phyloP scores from a whole-genome alignment of 2,888 invertebrate species.

The Hoplodrina blanda region DNA sequence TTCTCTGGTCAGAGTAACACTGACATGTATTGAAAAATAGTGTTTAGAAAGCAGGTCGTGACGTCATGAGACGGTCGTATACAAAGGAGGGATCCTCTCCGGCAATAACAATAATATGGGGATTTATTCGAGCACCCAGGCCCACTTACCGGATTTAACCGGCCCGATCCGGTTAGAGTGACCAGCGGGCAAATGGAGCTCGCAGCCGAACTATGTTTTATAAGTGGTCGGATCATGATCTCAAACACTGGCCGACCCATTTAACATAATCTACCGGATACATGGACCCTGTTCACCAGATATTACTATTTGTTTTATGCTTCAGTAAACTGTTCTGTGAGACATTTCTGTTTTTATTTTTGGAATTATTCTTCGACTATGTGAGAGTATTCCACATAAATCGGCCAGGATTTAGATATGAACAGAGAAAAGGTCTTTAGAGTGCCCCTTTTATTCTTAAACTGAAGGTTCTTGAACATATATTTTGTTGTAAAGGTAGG shows the following conservation, averaged over 20 bases:
- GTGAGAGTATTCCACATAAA: conserved; percentile 42
- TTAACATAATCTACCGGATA: conserved; percentile 78
- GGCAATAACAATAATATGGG: conserved; percentile 84
- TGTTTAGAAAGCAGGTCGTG: conserved; percentile 73
- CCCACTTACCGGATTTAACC: conserved; percentile 82
- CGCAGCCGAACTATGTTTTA: conserved; percentile 74
- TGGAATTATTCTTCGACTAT: conserved; percentile 40
- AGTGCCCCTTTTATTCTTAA: conserved; percentile 24
- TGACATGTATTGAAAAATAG: conserved; percentile 70
- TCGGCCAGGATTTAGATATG: conserved; percentile 37
- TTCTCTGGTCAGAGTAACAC: neutral
- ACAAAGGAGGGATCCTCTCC: conserved; percentile 72
- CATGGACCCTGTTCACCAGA: conserved; percentile 65
- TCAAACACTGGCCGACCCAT: conserved; percentile 64
- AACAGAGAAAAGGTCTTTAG: conserved; percentile 22
- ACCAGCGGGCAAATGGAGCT: conserved; percentile 72
- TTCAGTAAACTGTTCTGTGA: conserved; percentile 49
- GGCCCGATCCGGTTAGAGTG: conserved; percentile 69
- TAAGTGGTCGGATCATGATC: conserved; percentile 79
- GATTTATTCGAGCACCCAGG: conserved; percentile 82
- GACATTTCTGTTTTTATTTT: conserved; percentile 56
- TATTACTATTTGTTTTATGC: conserved; percentile 69
- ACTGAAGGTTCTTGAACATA: neutral
- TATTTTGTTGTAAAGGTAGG: conserved; percentile 18
- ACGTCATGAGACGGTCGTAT: conserved; percentile 72